Base-by-base conservation (phyloP, 1,140 invertebrate species). In the Portunus trituberculatus region DNA sequence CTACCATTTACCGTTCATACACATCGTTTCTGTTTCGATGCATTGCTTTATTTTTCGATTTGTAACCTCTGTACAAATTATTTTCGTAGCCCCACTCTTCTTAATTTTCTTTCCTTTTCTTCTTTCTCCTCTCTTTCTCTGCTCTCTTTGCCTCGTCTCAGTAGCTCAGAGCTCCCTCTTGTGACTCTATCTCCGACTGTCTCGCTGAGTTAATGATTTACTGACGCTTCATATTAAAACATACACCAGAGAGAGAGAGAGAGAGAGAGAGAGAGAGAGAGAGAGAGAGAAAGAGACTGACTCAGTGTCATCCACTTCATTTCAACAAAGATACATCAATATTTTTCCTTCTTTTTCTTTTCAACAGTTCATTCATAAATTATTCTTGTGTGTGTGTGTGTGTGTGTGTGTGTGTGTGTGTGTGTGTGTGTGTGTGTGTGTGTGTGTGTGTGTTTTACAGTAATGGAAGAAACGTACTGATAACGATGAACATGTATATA, bases 351-450 rank as follows among this genome's bases (percentile, higher is more conserved):
- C 20, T 59, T 20, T 59, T 59, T 59, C 12, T 12, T 59, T 14
- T 59, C 52, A 20, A 59, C 12, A 20, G 1, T 12, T 12, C 0
- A n/a, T 76, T 59, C 28, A 59, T 0, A 29, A 29, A 3, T 25
- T n/a, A 28, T 48, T 0, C 31, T 0, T 67, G 31, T 91, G 52
- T 91, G 28, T 76, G 52, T 91, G 16, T 52, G 45, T 52, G 28
- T 52, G 0, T 91, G 28, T 91, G 28, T 91, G 45, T 59, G 45
- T 91, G 45, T 91, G 28, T 91, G 45, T 91, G 25, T 91, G 2
- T 91, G 28, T 91, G 88, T 90, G 32, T 90, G 32, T 89, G 87
- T 89, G 32, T 89, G 45, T 32, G 14, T 45, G 87, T 45, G 12
- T 32, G 45, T 89, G 45, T 89, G 31, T 31, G 31, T 2, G 31